Evolutionary conservation across 2,113 vertebrate genomes (phyloP).

Genomic region (Pithys albifrons): DNA sequence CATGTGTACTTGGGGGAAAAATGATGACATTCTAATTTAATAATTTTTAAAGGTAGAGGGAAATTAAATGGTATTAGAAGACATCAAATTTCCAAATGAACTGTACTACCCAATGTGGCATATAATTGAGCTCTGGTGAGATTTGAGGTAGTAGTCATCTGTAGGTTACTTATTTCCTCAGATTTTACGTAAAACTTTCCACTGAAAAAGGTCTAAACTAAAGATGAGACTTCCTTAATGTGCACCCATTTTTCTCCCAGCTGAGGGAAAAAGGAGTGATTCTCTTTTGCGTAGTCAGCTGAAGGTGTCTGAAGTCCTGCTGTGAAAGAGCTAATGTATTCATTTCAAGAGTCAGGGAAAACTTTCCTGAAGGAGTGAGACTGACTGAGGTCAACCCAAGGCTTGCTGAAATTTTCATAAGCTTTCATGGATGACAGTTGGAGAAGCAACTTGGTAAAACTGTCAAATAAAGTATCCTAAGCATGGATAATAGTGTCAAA

Average conservation of each 20-base stretch:
- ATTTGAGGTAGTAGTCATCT: neutral
- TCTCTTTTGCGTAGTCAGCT: neutral
- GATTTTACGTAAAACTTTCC: neutral
- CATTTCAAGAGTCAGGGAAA: neutral
- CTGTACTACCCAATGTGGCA: rapidly evolving
- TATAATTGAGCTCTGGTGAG: neutral
- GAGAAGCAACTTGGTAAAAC: neutral
- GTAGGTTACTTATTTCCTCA: neutral
- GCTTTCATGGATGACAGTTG: neutral
- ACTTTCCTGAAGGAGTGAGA: neutral
- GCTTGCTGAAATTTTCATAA: neutral
- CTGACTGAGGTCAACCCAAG: neutral
- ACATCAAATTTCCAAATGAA: neutral
- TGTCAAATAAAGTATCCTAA: neutral
- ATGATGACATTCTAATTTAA: neutral
- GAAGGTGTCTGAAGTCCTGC: neutral
- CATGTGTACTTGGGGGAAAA: neutral
- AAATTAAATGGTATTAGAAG: neutral
- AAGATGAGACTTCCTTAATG: neutral
- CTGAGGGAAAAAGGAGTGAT: neutral
- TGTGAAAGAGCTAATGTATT: neutral
- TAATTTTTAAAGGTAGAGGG: neutral
- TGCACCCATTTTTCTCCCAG: neutral
- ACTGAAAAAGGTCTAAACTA: neutral
- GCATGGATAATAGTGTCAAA: neutral